Evolutionary conservation across 1,140 invertebrate genomes (phyloP).

Genomic region (Drosophila nasuta): DNA sequence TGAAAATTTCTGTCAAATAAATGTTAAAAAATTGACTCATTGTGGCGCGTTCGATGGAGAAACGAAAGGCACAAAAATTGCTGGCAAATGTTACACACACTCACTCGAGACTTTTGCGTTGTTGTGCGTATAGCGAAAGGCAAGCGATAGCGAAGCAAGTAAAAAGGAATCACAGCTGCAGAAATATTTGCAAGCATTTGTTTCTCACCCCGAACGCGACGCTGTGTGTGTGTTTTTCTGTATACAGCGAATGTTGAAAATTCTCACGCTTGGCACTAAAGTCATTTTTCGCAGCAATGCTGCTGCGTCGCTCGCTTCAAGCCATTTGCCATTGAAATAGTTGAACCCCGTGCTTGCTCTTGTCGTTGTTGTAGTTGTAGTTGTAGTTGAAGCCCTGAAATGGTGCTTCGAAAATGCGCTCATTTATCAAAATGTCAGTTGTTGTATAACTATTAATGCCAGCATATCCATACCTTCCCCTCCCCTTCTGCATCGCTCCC

Average conservation of each 20-base stretch:
- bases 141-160: constrained; percentile 19
- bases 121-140: constrained; percentile 16
- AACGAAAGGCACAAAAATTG: constrained; percentile 17
- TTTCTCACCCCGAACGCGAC: constrained; percentile 55
- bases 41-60: constrained; percentile 52
- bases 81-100: constrained; percentile 1
- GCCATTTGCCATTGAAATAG: constrained; percentile 76
- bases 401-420: constrained; percentile 69
- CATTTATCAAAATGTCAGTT: constrained; percentile 83
- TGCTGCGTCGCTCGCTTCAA: constrained; percentile 40
- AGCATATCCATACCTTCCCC: constrained; percentile 10
- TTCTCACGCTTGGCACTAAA: constrained; percentile 75
- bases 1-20: constrained; percentile 83
- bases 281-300: constrained; percentile 67
- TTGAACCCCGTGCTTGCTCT: constrained; percentile 37
- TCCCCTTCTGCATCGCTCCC: background rate
- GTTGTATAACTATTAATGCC: constrained; percentile 82
- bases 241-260: constrained; percentile 45
- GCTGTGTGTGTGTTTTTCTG: constrained; percentile 12
- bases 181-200: constrained; percentile 79
- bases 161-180: constrained; percentile 77
- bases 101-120: background rate
- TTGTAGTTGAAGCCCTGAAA: constrained; percentile 26
- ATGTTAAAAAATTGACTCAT: constrained; percentile 84
- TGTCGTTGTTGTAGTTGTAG: constrained; percentile 35